Conservation (phyloP, 1,140 invertebrate genomes). For the Meteorus sp. region DNA sequence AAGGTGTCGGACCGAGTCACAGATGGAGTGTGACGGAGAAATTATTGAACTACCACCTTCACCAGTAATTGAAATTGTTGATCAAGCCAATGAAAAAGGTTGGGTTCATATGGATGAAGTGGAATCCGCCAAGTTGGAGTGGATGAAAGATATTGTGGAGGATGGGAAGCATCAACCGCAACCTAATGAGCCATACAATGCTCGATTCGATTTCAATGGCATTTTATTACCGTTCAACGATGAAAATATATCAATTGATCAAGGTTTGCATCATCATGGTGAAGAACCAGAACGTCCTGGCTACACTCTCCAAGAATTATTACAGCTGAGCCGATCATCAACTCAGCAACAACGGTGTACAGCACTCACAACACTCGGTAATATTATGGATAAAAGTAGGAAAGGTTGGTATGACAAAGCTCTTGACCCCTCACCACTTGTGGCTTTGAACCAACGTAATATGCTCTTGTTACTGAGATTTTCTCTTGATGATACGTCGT, state of each 20-base stretch:
- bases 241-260: slow-evolving; percentile 63
- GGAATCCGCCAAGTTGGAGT: slow-evolving; percentile 82
- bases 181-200: slow-evolving; percentile 68
- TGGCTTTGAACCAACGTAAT: slow-evolving; percentile 62
- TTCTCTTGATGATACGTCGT: slow-evolving; percentile 81
- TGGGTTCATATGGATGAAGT: slow-evolving; percentile 83
- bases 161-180: slow-evolving; percentile 46
- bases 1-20: background rate
- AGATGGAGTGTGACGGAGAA: slow-evolving; percentile 9
- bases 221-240: slow-evolving; percentile 70
- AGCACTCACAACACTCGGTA: slow-evolving; percentile 76
- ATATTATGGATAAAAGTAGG: slow-evolving; percentile 75
- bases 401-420: slow-evolving; percentile 73
- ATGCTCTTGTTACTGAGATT: slow-evolving; percentile 81
- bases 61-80: slow-evolving; percentile 64
- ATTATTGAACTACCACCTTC: slow-evolving; percentile 43
- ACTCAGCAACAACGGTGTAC: slow-evolving; percentile 77
- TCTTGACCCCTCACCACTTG: slow-evolving; percentile 59
- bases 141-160: slow-evolving; percentile 72
- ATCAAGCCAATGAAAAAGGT: slow-evolving; percentile 64
- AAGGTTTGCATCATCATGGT: slow-evolving; percentile 86
- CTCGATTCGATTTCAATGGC: slow-evolving; percentile 67
- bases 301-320: slow-evolving; percentile 84
- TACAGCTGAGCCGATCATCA: slow-evolving; percentile 72
- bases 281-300: slow-evolving; percentile 88